Conservation (phyloP, 2,113 vertebrate genomes). For the Lagopus muta region DNA sequence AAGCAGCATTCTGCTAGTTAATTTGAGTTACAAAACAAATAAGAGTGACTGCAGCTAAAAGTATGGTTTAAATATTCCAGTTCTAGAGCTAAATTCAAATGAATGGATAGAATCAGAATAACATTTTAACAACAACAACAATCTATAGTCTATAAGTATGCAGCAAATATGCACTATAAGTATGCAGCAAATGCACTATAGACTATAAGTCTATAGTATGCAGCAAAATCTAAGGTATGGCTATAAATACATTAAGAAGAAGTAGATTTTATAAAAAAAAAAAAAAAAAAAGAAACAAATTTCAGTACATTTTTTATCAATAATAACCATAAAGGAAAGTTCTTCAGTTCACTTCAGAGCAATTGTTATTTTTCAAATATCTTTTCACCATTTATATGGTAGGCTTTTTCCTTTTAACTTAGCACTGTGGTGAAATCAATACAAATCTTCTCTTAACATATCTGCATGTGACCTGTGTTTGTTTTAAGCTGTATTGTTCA, state of each 20-base stretch:
- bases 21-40: constrained; percentile 41
- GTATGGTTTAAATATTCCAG: constrained; percentile 47
- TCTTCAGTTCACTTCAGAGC: constrained; percentile 49
- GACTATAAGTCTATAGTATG: neutral
- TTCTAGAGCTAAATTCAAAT: constrained; percentile 61
- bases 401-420: constrained; percentile 72
- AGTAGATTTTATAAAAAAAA: constrained; percentile 54
- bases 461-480: constrained; percentile 84
- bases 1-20: neutral
- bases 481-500: constrained; percentile 88
- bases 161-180: too few relatives aligned
- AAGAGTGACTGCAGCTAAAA: constrained; percentile 7
- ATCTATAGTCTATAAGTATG: too few relatives aligned
- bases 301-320: neutral
- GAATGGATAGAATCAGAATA: constrained; percentile 38
- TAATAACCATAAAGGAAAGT: constrained; percentile 63
- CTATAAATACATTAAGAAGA: constrained; percentile 52
- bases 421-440: constrained; percentile 80
- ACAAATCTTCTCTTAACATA: constrained; percentile 83
- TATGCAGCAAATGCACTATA: too few relatives aligned
- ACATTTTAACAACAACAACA: constrained; percentile 54
- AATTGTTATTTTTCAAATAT: constrained; percentile 70
- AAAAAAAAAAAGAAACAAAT: constrained; percentile 57
- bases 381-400: constrained; percentile 77
- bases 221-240: neutral